phyloP scores from a whole-genome alignment of 2,113 vertebrate species.

The Aphelocoma coerulescens region DNA sequence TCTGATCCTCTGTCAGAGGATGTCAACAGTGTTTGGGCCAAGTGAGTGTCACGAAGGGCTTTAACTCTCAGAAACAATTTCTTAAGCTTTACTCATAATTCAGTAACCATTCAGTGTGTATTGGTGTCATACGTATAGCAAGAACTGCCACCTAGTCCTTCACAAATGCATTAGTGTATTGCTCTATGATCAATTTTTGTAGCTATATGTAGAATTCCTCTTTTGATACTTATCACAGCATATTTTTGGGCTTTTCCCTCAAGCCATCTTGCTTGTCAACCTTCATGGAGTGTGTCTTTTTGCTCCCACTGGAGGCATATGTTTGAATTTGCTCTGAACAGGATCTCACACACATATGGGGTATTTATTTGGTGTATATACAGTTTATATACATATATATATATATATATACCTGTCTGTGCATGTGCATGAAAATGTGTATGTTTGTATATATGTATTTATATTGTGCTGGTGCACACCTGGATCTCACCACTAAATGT shows the following conservation, averaged over 20 bases:
- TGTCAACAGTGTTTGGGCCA: rapidly evolving
- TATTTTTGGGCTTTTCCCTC: neutral
- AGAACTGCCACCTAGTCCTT: neutral
- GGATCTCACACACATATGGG: neutral
- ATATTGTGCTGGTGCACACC: neutral
- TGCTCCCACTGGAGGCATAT: neutral
- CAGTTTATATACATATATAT: neutral
- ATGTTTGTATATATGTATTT: no score
- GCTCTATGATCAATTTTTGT: neutral
- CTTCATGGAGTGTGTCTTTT: neutral
- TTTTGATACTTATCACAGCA: neutral
- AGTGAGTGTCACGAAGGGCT: neutral
- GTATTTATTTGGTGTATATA: neutral
- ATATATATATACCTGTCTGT: neutral
- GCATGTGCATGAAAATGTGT: no score
- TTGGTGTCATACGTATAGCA: rapidly evolving
- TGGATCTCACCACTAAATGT: neutral
- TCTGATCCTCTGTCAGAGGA: neutral
- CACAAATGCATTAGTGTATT: neutral
- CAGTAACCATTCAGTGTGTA: neutral
- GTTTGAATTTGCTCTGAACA: neutral
- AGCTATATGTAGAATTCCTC: neutral
- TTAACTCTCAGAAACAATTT: neutral
- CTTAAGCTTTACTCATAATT: neutral
- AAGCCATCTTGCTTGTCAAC: neutral